Evolutionary conservation across 2,797 vertebrate species (phyloP).

Genomic region (Masticophis lateralis): DNA sequence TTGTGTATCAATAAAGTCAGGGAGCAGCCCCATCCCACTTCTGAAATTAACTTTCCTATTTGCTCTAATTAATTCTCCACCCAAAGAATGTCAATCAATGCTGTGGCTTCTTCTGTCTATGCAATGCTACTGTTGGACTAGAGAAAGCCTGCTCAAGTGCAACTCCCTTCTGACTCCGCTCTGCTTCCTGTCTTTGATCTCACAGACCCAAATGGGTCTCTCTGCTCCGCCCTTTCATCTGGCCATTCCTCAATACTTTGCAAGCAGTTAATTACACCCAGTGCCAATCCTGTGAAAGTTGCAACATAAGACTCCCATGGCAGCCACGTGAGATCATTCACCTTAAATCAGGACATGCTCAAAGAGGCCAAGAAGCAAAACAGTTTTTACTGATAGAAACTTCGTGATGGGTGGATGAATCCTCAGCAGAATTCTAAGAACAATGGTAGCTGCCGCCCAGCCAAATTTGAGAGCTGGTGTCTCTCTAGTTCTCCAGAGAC

Average conservation of each 20-base stretch:
- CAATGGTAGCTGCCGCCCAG: constrained; percentile 3
- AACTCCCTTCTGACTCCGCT: constrained; percentile 18
- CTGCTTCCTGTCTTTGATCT: constrained; percentile 23
- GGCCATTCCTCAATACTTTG: not conserved
- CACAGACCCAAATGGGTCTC: constrained; percentile 1
- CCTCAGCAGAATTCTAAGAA: not conserved
- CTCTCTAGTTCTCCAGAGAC: not conserved
- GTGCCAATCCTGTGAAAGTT: constrained; percentile 26
- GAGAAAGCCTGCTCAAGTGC: constrained; percentile 1
- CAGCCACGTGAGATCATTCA: not conserved
- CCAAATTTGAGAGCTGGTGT: not conserved
- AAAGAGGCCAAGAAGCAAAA: not conserved
- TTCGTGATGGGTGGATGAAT: not conserved
- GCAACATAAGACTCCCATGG: not conserved
- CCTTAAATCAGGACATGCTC: not conserved
- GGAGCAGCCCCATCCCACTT: not conserved
- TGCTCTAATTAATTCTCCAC: constrained; percentile 5
- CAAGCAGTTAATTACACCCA: constrained; percentile 14
- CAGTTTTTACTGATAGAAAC: not conserved
- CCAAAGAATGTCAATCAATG: not conserved
- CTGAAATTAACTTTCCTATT: not conserved
- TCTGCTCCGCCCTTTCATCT: constrained; percentile 12
- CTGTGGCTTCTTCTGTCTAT: not conserved
- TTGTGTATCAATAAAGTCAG: not conserved
- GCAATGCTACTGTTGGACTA: not conserved